Evolutionary conservation across 2,113 vertebrate species (phyloP).

Genomic region (Picathartes gymnocephalus): DNA sequence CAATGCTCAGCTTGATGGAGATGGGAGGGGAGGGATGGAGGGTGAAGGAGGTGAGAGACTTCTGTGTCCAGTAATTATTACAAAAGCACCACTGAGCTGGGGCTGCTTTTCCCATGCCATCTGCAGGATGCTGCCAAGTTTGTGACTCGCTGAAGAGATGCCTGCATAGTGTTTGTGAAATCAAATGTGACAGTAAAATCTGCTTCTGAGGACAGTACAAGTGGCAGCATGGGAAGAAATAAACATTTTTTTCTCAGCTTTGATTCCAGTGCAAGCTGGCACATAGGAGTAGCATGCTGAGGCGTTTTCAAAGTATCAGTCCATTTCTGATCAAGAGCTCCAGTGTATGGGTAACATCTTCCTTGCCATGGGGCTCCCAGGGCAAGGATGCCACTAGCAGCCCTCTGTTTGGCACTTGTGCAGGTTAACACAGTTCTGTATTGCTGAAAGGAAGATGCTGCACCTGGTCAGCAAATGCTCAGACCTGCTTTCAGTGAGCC

Average conservation of each 20-base stretch:
- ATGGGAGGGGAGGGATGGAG: background rate
- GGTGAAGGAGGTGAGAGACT: background rate
- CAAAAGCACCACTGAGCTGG: conserved; percentile 13
- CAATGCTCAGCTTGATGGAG: background rate
- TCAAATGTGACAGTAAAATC: conserved; percentile 17
- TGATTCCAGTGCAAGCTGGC: background rate
- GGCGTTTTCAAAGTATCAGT: background rate
- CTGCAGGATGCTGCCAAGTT: background rate
- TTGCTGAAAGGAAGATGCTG: background rate
- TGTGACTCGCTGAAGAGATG: background rate
- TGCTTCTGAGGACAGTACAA: background rate
- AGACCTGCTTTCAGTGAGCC: background rate
- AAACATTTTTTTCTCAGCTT: background rate
- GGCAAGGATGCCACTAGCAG: background rate
- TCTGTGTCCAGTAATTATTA: background rate
- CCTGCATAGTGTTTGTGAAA: conserved; percentile 43
- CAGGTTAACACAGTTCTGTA: background rate
- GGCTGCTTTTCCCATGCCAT: background rate
- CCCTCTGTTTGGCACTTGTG: background rate
- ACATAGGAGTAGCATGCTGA: background rate
- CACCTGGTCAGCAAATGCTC: background rate
- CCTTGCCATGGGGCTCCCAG: background rate
- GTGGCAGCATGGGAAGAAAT: background rate
- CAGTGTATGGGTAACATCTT: background rate
- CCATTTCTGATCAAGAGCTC: background rate